Base-by-base conservation (phyloP, 35 echinoderm and acorn worm genomes). In the Ptychodera flava region DNA sequence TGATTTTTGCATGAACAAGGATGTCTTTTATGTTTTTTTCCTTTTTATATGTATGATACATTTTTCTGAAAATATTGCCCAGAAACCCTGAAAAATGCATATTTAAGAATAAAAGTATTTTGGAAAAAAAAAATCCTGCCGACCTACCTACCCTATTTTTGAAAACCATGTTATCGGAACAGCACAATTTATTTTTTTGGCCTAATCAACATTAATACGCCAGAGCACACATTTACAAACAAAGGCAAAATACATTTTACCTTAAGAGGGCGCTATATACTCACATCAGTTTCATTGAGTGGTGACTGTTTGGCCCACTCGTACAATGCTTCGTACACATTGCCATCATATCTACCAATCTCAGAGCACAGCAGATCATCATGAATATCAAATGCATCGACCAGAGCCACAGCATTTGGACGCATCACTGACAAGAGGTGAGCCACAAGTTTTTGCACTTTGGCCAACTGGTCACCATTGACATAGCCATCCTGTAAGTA, bases 321-420 rank as follows among this genome's bases (percentile, higher is more conserved):
- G 90, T 98, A 98, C 32, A 94, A 78, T 77, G 91, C 92, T 82
- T 98, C 95, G 36, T 98, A 98, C 27, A 98, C 95, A 79, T 98
- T 97, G 31, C 95, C 95, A 84, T 98, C 95, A 76, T 98, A 98
- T 22, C 95, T 83, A 31, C 95, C 95, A 75, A 98, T 82, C 33
- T 94, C 90, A 53, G 95, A 98, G 16, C 38, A 35, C 76, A 98
- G 76, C 31, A 88, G 36, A 16, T 88, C 52, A 35, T 98, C 95
- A 79, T 89, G 87, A 78, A 98, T 77, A 83, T 98, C 95, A 83
- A 94, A 98, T 30, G 95, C 84, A 81, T 98, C 95, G 0, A 98
- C 95, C 22, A 98, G 82, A 30, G 95, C 85, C 16, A 98, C 92
- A 1, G 90, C 90, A 53, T 93, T 98, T 16, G 95, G 95, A 1